Percentiles rank a stretch among this genome's conserved stretches.
Conservation (phyloP, 1,140 invertebrate genomes). For the Teleopsis dalmanni region DNA sequence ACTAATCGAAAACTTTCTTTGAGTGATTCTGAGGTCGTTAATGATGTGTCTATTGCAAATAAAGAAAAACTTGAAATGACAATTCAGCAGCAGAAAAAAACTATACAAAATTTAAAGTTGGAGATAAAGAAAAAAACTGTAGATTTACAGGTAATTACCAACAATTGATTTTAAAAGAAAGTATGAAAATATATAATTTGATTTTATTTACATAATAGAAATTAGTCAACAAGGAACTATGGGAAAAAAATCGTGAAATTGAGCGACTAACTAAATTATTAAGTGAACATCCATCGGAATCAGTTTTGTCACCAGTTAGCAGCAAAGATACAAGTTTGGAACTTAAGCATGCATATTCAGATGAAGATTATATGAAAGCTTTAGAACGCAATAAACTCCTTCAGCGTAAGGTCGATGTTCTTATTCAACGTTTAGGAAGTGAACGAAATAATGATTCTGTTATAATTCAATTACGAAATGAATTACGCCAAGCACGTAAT, state of each 20-base stretch:
- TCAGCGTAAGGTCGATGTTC: slow-evolving; percentile 33
- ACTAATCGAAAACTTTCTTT: slow-evolving; percentile 16
- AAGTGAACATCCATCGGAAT: background rate
- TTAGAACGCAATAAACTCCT: slow-evolving; percentile 34
- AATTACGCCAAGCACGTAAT: slow-evolving; percentile 38
- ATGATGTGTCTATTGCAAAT: slow-evolving; percentile 18
- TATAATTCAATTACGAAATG: slow-evolving; percentile 29
- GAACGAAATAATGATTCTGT: slow-evolving; percentile 28
- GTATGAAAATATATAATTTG: too few species aligned
- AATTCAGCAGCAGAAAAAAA: slow-evolving; percentile 21
- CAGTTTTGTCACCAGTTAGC: slow-evolving; percentile 14
- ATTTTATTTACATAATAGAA: too few species aligned
- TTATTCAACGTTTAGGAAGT: slow-evolving; percentile 34
- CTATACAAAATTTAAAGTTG: slow-evolving; percentile 49
- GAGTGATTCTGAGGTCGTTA: slow-evolving; percentile 26
- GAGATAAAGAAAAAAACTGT: slow-evolving; percentile 56
- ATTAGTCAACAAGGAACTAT: slow-evolving; percentile 60
- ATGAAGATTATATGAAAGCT: slow-evolving; percentile 27
- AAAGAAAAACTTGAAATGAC: slow-evolving; percentile 24
- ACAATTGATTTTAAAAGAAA: background rate
- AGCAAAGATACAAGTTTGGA: slow-evolving; percentile 13
- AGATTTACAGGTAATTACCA: slow-evolving; percentile 49
- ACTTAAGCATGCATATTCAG: slow-evolving; percentile 29
- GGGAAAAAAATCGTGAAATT: slow-evolving; percentile 64
- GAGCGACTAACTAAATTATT: slow-evolving; percentile 51